Conservation (phyloP, 1,140 invertebrate genomes). For the Bombus confusus region DNA sequence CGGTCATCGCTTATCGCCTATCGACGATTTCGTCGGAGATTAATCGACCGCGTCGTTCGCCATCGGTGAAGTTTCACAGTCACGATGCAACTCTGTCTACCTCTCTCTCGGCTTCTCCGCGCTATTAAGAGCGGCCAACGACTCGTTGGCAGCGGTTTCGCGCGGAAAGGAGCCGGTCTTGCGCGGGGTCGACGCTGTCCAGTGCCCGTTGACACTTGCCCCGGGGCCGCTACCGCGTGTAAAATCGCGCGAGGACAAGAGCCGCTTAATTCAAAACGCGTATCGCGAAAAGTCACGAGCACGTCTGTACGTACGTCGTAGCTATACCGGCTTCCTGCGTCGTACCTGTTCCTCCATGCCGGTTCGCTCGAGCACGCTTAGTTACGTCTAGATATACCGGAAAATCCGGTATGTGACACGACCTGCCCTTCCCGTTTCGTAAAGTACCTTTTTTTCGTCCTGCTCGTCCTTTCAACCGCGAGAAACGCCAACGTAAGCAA, state of each 20-base stretch:
- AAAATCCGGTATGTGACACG: slow-evolving; percentile 66
- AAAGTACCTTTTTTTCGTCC: slow-evolving; percentile 48
- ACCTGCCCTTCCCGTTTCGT: slow-evolving; percentile 66
- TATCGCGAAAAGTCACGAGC: slow-evolving; percentile 52
- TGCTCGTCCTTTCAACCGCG: slow-evolving; percentile 51
- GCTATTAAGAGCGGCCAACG: not conserved
- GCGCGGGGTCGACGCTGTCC: slow-evolving; percentile 29
- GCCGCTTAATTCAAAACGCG: slow-evolving; percentile 53
- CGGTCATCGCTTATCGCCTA: slow-evolving; percentile 11
- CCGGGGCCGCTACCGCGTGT: slow-evolving; percentile 11
- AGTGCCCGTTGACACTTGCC: slow-evolving; percentile 55
- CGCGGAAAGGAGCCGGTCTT: not conserved
- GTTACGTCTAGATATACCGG: slow-evolving; percentile 68
- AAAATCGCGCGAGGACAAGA: slow-evolving; percentile 45
- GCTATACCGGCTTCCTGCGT: not conserved
- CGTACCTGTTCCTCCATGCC: slow-evolving; percentile 14
- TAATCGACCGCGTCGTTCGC: not conserved
- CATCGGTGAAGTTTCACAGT: too few species aligned
- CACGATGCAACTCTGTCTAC: too few species aligned
- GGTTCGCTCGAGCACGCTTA: slow-evolving; percentile 33
- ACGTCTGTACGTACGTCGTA: not conserved
- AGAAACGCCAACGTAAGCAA: slow-evolving; percentile 67
- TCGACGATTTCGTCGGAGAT: not conserved
- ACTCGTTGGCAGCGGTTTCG: too few species aligned
- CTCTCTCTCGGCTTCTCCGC: fast-evolving